Evolutionary conservation across 2,113 vertebrate genomes (phyloP).

Genomic region (Vidua macroura): DNA sequence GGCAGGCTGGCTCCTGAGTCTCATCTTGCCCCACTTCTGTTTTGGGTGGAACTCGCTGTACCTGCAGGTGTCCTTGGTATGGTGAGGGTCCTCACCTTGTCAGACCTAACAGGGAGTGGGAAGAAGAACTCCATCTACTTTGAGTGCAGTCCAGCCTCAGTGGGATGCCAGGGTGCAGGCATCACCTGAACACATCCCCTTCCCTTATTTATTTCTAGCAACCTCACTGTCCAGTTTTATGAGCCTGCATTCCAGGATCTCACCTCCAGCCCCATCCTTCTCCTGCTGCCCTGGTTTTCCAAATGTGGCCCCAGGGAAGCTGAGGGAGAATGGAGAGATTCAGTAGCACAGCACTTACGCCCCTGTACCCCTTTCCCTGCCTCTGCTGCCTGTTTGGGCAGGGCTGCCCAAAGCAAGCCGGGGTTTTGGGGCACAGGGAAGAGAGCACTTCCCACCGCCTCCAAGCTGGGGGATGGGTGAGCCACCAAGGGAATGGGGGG

Average conservation of each 20-base stretch:
- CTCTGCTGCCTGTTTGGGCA: not conserved
- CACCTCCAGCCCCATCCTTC: not conserved
- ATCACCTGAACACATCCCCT: not conserved
- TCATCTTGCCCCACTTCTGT: not conserved
- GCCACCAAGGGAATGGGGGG: not conserved
- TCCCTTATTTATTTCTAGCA: not conserved
- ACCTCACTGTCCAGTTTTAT: not conserved
- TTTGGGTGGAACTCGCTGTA: not conserved
- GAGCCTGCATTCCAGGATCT: not conserved
- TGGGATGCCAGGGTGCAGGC: not conserved
- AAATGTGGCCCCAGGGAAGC: not conserved
- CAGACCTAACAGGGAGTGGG: not conserved
- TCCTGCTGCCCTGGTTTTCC: not conserved
- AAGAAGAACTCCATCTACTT: not conserved
- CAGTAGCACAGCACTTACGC: accelerated
- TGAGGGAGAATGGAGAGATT: not conserved
- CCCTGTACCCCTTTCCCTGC: not conserved
- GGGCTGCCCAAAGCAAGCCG: not conserved
- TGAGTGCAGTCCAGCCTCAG: not conserved
- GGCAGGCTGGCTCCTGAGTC: not conserved
- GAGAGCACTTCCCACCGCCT: not conserved
- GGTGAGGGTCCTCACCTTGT: not conserved
- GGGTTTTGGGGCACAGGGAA: not conserved
- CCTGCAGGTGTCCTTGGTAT: not conserved
- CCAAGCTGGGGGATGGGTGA: accelerated